Base-by-base conservation (phyloP, 1,140 invertebrate genomes). In the Coenobita brevimanus region DNA sequence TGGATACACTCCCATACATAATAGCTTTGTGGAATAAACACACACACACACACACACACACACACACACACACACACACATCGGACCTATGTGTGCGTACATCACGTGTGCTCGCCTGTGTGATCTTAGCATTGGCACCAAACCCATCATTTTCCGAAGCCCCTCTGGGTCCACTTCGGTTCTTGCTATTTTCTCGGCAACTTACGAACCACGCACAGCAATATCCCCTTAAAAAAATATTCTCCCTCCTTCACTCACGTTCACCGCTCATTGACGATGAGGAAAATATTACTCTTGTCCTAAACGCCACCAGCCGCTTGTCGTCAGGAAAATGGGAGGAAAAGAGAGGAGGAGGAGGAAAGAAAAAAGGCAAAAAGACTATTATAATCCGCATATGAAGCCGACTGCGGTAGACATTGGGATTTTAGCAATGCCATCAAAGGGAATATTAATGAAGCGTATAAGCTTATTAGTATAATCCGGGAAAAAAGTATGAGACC, bases 381-480 rank as follows among this genome's bases (percentile, higher is more conserved):
- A 84, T 84, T 84, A 76, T 84, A 75, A 84, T 84, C 82, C 54
- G 69, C 75, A 75, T 60, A 75, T 75, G 69, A 75, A 75, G 82
- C 82, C 71, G 82, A 60, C 82, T 84, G 69, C 46, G 71, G 69
- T 62, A 84, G 82, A 84, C 69, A 75, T 84, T 75, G 69, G 69
- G 82, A 75, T 84, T 84, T 84, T 84, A 84, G 82, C 82, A 84
- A 84, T 84, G 54, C 82, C 82, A 75, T 84, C 82, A 84, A 84
- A 84, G 82, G 41, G 82, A 84, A 84, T 84, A 84, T 84, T 84
- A 84, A 84, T 84, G 82, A 84, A 84, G 82, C 71, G 41, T 60
- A 46, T 84, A 84, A 84, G 82, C 82, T 84, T 84, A 84, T 84
- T 84, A 84, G 82, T 84, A 84, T 84, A 84, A 84, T 84, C 82